Evolutionary conservation across 2,888 invertebrate species (phyloP).

Genomic region (Orthonevra nobilis): DNA sequence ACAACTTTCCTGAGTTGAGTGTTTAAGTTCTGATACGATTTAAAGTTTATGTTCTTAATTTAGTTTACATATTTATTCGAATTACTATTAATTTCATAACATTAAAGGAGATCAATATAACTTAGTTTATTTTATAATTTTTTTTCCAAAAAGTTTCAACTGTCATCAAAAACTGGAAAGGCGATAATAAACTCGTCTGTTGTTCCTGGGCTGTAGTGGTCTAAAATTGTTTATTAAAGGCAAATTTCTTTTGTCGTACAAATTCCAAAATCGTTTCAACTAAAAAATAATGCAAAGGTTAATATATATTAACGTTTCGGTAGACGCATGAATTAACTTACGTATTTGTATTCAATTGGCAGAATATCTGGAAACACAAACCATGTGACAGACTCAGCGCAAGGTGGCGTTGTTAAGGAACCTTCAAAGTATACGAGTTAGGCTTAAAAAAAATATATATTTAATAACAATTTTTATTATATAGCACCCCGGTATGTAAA

Average conservation of each 20-base stretch:
- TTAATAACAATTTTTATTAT: too few relatives aligned
- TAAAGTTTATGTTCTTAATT: too few relatives aligned
- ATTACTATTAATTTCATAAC: too few relatives aligned
- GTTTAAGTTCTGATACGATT: too few relatives aligned
- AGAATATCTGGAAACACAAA: conserved; percentile 81
- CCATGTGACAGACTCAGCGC: conserved; percentile 87
- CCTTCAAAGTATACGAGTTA: too few relatives aligned
- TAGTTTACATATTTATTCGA: too few relatives aligned
- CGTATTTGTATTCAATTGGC: conserved; percentile 65
- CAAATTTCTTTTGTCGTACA: conserved; percentile 53
- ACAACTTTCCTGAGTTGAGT: too few relatives aligned
- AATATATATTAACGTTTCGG: background rate
- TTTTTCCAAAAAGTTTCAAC: too few relatives aligned
- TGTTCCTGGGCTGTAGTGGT: conserved; percentile 66
- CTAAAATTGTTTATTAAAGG: conserved; percentile 69
- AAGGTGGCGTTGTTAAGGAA: conserved; percentile 87
- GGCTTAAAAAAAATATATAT: too few relatives aligned
- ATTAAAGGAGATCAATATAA: conserved; percentile 11
- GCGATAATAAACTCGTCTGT: conserved; percentile 62
- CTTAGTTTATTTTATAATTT: background rate
- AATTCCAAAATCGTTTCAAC: conserved; percentile 66
- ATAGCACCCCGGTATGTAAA: conserved; percentile 76
- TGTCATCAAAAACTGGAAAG: too few relatives aligned
- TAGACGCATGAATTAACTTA: conserved; percentile 36
- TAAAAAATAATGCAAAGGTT: conserved; percentile 11